Evolutionary conservation across 2,113 vertebrate genomes (phyloP).

Genomic region (Platycercus adscitus): DNA sequence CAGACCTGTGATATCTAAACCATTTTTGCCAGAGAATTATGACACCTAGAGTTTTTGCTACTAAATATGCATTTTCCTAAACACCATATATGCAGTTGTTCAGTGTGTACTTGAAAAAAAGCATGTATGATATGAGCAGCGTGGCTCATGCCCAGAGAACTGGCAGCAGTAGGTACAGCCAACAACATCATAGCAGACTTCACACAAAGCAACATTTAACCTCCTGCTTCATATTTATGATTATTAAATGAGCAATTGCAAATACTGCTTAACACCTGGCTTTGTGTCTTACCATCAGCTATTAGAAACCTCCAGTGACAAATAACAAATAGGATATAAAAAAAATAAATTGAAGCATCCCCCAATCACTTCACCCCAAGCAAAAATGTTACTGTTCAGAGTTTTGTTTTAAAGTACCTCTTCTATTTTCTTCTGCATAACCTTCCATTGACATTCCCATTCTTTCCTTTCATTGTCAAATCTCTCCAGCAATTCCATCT

Average conservation of each 20-base stretch:
- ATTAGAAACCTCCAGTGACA: background rate
- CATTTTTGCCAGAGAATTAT: background rate
- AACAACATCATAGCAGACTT: background rate
- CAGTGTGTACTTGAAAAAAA: background rate
- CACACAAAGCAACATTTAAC: background rate
- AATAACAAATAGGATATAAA: background rate
- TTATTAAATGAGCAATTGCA: background rate
- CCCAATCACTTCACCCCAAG: background rate
- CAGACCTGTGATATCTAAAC: background rate
- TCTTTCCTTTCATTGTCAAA: constrained; percentile 94
- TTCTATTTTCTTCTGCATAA: constrained; percentile 97
- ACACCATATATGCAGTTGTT: background rate
- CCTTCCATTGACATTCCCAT: constrained; percentile 94
- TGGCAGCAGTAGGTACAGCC: background rate
- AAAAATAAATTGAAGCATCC: background rate
- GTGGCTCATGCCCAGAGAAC: background rate
- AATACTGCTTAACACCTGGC: background rate
- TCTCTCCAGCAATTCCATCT: constrained; percentile 90
- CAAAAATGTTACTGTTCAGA: background rate
- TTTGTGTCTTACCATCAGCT: background rate
- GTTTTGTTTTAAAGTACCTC: constrained; percentile 78
- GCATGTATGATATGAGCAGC: background rate
- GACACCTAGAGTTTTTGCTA: background rate
- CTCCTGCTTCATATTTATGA: background rate
- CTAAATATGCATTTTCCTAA: background rate